Base-by-base conservation (phyloP, 1,140 invertebrate species). In the Plectus sambesii region DNA sequence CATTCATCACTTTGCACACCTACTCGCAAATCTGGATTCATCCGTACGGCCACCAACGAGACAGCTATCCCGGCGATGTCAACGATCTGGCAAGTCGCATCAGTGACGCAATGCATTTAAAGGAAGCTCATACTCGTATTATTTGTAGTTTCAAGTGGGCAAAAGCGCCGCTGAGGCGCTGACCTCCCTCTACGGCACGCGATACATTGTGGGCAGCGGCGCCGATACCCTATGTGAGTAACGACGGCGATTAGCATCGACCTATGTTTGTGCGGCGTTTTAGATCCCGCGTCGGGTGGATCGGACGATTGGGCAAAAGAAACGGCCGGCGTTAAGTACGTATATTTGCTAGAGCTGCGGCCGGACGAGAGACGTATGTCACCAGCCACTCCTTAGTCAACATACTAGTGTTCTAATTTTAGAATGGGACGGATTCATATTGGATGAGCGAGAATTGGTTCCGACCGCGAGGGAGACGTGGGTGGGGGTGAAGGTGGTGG, bases 11-110 rank as follows among this genome's bases (percentile, higher is more conserved):
- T n/a, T 48, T 67, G n/a, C 64, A 67, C 42, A 69, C 66, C 2
- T 67, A 67, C 42, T 64, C 66, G 12, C 64, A 67, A 42, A 63
- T 67, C n/a, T 67, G 66, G 67, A 69, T 67, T 41, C 66, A 67
- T 49, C 61, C 64, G 29, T 67, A 65, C 40, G 63, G 64, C 8
- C 63, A 69, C 26, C 51, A 60, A 43, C 58, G 60, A 42, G 66
- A 69, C 38, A 54, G 53, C 26, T 67, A 67, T 49, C 64, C 64
- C 3, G 63, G 58, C n/a, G 64, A 67, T 49, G 60, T 67, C 6
- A 47, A 67, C 37, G 64, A 69, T 43, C 47, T 67, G 46, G 62
- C 66, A 26, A 53, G 45, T 48, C 6, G 1, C n/a, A 41, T 15
- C 5, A 24, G 3, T 15, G 5, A 27, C 8, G 9, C 26, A 9